These are phyloP conservation scores for Ranitomeya imitator DNA, from an alignment of 2,113 vertebrate species.

Conservation along the genomic window DNA sequence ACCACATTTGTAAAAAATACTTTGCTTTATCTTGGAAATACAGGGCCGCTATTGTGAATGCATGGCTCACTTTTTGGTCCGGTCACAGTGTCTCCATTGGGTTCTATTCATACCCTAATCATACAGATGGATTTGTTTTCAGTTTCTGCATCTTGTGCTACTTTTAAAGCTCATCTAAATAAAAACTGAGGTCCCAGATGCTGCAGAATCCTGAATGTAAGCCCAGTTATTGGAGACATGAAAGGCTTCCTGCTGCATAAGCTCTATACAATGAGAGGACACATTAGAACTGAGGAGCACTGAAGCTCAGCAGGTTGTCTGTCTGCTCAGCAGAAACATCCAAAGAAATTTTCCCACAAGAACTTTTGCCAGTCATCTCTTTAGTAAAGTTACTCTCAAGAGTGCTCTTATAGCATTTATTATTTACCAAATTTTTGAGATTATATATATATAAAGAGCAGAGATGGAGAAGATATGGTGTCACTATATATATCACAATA, in stretches of 20 bases:
- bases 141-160: neutral
- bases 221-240: slow-evolving; percentile 32
- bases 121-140: neutral
- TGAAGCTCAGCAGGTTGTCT: slow-evolving; percentile 3
- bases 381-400: neutral
- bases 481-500: neutral
- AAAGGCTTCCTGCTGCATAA: slow-evolving; percentile 47
- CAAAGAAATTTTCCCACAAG: slow-evolving; percentile 32
- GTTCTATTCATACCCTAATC: neutral
- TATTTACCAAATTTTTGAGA: too few relatives aligned
- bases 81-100: neutral
- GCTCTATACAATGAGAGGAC: slow-evolving; percentile 13
- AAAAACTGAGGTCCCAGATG: slow-evolving; percentile 23
- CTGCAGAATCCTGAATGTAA: slow-evolving; percentile 22
- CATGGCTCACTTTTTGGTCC: neutral
- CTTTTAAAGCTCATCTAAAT: neutral
- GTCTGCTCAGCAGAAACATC: neutral
- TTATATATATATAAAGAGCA: neutral
- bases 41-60: too few relatives aligned
- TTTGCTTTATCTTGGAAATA: too few relatives aligned
- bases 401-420: neutral
- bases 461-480: neutral
- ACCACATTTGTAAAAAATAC: too few relatives aligned
- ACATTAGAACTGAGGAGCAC: slow-evolving; percentile 16
- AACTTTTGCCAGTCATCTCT: neutral